Evolutionary conservation across 2,797 vertebrate genomes (phyloP).

Genomic region (Buceros bicornis): DNA sequence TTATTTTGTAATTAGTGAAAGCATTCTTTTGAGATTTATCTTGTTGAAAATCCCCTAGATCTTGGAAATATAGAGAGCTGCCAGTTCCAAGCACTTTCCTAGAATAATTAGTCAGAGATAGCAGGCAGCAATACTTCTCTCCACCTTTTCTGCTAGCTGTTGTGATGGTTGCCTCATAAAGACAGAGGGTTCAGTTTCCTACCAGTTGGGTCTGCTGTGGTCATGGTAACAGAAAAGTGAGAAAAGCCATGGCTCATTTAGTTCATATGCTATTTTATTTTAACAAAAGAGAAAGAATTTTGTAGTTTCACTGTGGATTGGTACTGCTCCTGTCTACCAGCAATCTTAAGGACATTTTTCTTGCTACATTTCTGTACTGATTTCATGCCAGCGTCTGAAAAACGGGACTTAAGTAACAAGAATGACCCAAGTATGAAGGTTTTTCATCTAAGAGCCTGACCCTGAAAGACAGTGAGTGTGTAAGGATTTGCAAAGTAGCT

Average conservation of each 20-base stretch:
- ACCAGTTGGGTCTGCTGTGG: not conserved
- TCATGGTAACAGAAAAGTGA: not conserved
- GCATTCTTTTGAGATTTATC: constrained; percentile 21
- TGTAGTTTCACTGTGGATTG: not conserved
- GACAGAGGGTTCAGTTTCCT: not conserved
- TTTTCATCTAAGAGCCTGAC: not conserved
- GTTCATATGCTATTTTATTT: not conserved
- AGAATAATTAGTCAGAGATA: not conserved
- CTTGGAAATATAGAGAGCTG: not conserved
- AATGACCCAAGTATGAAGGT: not conserved
- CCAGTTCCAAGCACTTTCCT: not conserved
- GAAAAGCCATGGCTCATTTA: not conserved
- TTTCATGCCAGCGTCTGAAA: not conserved
- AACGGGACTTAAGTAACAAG: not conserved
- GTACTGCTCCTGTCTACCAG: not conserved
- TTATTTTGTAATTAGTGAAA: constrained; percentile 41
- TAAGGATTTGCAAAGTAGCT: not conserved
- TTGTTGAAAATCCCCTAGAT: constrained; percentile 2
- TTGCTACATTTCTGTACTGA: not conserved
- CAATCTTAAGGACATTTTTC: not conserved
- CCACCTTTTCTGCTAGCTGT: not conserved
- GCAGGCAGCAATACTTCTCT: not conserved
- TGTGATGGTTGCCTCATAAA: constrained; percentile 4
- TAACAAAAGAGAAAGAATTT: not conserved
- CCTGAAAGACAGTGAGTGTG: not conserved